Evolutionary conservation across 2,888 invertebrate genomes (phyloP).

Genomic region (Brachyopa scutellaris): DNA sequence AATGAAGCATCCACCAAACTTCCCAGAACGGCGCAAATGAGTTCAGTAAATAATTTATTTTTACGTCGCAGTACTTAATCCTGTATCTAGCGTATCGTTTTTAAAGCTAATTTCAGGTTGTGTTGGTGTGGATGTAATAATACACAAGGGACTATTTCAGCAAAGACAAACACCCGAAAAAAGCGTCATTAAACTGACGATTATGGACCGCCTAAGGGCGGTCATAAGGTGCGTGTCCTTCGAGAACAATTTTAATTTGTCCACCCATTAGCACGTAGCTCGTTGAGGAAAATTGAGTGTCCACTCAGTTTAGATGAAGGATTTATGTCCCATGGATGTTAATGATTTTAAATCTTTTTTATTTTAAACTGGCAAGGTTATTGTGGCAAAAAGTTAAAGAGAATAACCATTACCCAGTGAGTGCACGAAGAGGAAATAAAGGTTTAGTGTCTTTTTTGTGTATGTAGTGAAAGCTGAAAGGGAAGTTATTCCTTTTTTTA

Average conservation of each 20-base stretch:
- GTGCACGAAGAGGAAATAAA: background rate
- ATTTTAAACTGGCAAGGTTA: background rate
- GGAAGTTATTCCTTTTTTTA: background rate
- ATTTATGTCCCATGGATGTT: conserved; percentile 35
- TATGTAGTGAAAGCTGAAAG: background rate
- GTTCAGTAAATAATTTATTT: conserved; percentile 20
- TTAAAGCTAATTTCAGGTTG: background rate
- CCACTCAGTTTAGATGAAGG: conserved; percentile 32
- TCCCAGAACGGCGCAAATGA: no score
- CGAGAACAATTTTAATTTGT: conserved; percentile 3
- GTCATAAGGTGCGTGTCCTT: conserved; percentile 15
- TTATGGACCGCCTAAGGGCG: background rate
- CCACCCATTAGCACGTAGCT: conserved; percentile 27
- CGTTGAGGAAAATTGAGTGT: conserved; percentile 37
- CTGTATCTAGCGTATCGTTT: background rate
- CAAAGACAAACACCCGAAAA: background rate
- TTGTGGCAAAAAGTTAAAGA: background rate
- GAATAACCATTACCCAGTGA: background rate
- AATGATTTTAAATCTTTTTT: conserved; percentile 32
- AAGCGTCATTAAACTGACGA: conserved; percentile 3
- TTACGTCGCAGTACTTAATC: conserved; percentile 11
- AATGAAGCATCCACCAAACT: background rate
- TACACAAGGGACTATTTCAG: background rate
- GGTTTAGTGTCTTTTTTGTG: conserved; percentile 23
- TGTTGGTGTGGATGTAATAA: background rate